Base-by-base conservation (phyloP, 2,888 invertebrate species). In the Sinodicranocentrus sp. region DNA sequence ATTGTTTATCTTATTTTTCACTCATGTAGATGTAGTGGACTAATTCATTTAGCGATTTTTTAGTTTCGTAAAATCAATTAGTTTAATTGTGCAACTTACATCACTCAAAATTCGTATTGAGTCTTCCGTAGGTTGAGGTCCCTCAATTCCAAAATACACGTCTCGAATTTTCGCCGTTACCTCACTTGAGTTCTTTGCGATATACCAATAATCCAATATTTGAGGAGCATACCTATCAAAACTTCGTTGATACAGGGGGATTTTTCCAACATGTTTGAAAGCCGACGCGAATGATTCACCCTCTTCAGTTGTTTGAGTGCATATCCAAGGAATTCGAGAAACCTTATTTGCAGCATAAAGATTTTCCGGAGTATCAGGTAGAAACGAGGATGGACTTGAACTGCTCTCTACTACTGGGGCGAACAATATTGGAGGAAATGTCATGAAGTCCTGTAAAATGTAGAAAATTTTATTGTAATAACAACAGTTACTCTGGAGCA, bases 351-450 rank as follows among this genome's bases (percentile, higher is more conserved):
- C 80, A 13, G 19, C n/a, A 54, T 88, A 88, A 2, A 84, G 68
- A 54, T 86, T 84, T 71, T 84, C 87, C 13, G 88, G 88, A 0
- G 85, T 80, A 19, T 88, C 88, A 48, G 82, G 65, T 13, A 88
- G 63, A 33, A 88, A 86, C 3, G 86, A 84, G 17, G 72, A 75
- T 0, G 73, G 72, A 15, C 78, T 61, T 3, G 25, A n/a, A 6
- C 75, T n/a, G n/a, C n/a, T 77, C 65, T 88, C 88, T 23, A 88
- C 82, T 0, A 86, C 86, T 6, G 88, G 86, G 5, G 68, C 82
- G 67, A 86, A 88, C 13, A 88, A 63, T 3, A 85, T 82, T 2
- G 82, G 77, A n/a, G 85, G 85, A 68, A 82, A 85, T 26, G 82
- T 72, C 28, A 82, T 48, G 43, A 80, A 84, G 33, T 80, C 80